Evolutionary conservation across 2,888 invertebrate species (phyloP).

Genomic region (Spodoptera exigua): DNA sequence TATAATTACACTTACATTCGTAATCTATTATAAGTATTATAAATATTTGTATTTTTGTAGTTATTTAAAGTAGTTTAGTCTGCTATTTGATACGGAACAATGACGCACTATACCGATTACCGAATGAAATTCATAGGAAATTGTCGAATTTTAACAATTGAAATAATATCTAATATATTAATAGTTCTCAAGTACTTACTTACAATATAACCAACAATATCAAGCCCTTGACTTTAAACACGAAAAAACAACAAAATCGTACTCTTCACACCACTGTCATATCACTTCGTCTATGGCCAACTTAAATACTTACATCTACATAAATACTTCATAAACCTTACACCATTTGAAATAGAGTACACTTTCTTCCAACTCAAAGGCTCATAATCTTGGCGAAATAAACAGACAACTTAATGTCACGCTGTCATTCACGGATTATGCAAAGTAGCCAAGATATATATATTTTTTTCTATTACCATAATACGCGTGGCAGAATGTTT

Average conservation of each 20-base stretch:
- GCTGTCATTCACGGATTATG: conserved; percentile 82
- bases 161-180: too few relatives aligned
- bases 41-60: too few relatives aligned
- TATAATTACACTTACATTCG: too few relatives aligned
- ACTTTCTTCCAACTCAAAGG: conserved; percentile 23
- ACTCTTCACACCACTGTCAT: conserved; percentile 67
- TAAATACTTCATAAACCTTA: conserved; percentile 47
- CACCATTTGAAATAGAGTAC: conserved; percentile 17
- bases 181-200: conserved; percentile 36
- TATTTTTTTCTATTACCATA: conserved; percentile 84
- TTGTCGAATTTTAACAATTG: too few relatives aligned
- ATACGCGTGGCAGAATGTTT: conserved; percentile 77
- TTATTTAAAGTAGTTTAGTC: too few relatives aligned
- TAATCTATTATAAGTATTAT: too few relatives aligned
- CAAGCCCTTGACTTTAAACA: too few relatives aligned
- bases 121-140: too few relatives aligned
- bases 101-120: too few relatives aligned
- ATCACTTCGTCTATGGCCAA: conserved; percentile 73
- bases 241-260: conserved; percentile 65
- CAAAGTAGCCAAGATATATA: conserved; percentile 77
- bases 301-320: conserved; percentile 49
- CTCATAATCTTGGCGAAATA: conserved; percentile 61
- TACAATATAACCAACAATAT: too few relatives aligned
- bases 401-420: conserved; percentile 81
- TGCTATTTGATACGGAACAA: too few relatives aligned